Percentiles rank a stretch among this genome's conserved stretches.
Evolutionary conservation across 2,797 vertebrate species (phyloP).

Genomic region (Tenualosa thibaudeaui): DNA sequence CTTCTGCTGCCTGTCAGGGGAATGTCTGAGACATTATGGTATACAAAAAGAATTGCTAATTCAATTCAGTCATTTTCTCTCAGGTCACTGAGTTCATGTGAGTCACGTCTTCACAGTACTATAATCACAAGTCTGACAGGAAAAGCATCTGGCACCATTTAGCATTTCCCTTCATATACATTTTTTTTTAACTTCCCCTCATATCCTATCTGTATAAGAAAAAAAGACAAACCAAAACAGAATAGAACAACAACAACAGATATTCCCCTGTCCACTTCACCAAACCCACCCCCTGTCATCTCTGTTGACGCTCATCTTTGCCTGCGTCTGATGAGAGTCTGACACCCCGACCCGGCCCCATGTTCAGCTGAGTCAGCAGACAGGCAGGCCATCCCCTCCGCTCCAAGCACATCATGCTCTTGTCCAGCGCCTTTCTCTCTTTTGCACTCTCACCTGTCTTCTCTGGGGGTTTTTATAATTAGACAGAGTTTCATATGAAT

Average conservation of each 20-base stretch:
- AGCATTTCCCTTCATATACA: neutral
- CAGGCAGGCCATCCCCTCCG: slow-evolving; percentile 33
- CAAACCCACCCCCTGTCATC: slow-evolving; percentile 8
- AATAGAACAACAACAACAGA: neutral
- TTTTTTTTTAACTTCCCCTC: neutral
- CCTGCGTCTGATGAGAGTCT: slow-evolving; percentile 30
- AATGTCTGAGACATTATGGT: neutral
- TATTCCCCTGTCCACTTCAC: neutral
- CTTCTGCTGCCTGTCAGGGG: neutral
- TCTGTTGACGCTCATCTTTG: slow-evolving; percentile 27
- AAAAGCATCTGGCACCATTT: neutral
- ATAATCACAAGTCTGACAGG: neutral
- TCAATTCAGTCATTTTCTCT: neutral
- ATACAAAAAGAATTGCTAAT: neutral
- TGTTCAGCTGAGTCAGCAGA: slow-evolving; percentile 36
- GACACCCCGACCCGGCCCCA: slow-evolving; percentile 11
- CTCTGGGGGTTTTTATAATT: neutral
- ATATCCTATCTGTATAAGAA: neutral
- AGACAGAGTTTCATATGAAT: neutral
- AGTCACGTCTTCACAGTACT: neutral
- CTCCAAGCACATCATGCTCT: slow-evolving; percentile 30
- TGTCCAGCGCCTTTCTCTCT: neutral
- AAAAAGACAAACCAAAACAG: neutral
- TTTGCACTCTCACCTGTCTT: neutral
- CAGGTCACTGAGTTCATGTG: neutral